Evolutionary conservation across 2,797 vertebrate species (phyloP).

Genomic region (Halcyon leucocephala): DNA sequence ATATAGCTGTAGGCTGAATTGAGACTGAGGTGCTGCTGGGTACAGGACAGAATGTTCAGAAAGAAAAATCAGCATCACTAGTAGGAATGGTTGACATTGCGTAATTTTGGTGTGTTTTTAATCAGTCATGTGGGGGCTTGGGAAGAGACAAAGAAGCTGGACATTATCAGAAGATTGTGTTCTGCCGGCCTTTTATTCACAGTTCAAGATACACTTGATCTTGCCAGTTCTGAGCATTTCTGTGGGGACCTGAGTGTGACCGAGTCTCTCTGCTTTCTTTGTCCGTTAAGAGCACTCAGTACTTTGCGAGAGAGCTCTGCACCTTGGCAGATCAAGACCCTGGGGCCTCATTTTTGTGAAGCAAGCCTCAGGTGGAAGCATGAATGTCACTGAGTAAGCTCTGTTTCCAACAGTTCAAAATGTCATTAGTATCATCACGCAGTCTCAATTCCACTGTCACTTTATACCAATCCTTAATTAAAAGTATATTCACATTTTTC

Average conservation of each 20-base stretch:
- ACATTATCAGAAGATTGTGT: background rate
- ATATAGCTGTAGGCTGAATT: conserved; percentile 15
- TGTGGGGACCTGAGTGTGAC: background rate
- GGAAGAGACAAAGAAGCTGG: background rate
- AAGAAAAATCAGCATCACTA: background rate
- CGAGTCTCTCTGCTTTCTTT: background rate
- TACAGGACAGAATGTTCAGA: background rate
- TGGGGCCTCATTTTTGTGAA: background rate
- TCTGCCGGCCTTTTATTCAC: background rate
- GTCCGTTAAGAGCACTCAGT: background rate
- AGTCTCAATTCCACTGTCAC: background rate
- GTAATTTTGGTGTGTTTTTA: background rate
- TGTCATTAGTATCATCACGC: background rate
- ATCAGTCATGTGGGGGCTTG: background rate
- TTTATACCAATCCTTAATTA: conserved; percentile 27
- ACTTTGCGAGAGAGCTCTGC: background rate
- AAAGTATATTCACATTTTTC: background rate
- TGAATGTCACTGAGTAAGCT: background rate
- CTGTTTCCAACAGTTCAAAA: background rate
- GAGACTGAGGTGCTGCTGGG: background rate
- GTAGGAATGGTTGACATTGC: background rate
- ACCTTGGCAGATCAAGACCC: background rate
- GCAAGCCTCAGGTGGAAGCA: background rate
- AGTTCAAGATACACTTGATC: background rate
- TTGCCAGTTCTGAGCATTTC: background rate